Evolutionary conservation across 2,888 invertebrate species (phyloP).

Genomic region (Hybos culiciformis): DNA sequence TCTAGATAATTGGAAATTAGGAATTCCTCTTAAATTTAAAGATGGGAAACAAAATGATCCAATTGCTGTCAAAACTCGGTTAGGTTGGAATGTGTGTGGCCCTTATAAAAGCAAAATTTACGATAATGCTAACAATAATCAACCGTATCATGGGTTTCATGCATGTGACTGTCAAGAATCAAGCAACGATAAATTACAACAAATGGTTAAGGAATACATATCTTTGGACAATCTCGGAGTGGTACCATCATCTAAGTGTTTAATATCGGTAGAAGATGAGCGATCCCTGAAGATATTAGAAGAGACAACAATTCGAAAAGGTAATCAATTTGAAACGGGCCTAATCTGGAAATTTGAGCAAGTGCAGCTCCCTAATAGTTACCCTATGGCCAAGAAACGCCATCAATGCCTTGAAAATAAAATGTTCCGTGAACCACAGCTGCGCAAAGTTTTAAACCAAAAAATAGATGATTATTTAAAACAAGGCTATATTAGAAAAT

Average conservation of each 20-base stretch:
- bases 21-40: background rate
- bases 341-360: conserved; percentile 17
- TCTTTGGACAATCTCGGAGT: conserved; percentile 4
- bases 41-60: conserved; percentile 2
- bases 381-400: conserved; percentile 12
- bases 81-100: conserved; percentile 9
- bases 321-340: conserved; percentile 13
- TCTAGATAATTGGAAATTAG: background rate
- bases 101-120: too few species aligned
- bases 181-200: conserved; percentile 4
- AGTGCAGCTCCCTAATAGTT: conserved; percentile 11
- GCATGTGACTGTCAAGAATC: background rate
- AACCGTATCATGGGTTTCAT: conserved; percentile 8
- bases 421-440: conserved; percentile 10
- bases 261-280: conserved; percentile 8
- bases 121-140: too few species aligned
- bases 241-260: conserved; percentile 1
- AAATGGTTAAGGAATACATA: conserved; percentile 6
- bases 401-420: conserved; percentile 14
- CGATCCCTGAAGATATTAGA: conserved; percentile 10
- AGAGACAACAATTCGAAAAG: conserved; percentile 8
- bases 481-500: conserved; percentile 15
- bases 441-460: conserved; percentile 9
- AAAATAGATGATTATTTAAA: conserved; percentile 13
- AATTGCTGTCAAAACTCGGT: conserved; percentile 6